Conservation (phyloP, 2,113 vertebrate species). For the Columba livia region DNA sequence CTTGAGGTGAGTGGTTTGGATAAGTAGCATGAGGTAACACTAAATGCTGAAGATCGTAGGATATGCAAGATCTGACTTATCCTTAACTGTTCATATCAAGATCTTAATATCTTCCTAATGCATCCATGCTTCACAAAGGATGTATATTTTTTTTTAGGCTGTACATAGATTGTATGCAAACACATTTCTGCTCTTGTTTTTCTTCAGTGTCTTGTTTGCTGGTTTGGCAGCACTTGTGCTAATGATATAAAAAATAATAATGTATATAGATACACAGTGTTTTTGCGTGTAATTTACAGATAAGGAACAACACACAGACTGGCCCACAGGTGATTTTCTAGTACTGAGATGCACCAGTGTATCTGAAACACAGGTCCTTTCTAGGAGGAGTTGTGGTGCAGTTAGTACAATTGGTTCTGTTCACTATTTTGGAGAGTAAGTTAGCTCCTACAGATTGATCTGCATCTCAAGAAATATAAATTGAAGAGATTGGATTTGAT, state of each 20-base stretch:
- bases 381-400: neutral
- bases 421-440: neutral
- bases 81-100: neutral
- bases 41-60: neutral
- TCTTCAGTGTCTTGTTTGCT: neutral
- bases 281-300: neutral
- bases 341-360: neutral
- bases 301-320: neutral
- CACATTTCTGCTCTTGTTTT: neutral
- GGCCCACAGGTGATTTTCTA: neutral
- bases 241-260: neutral
- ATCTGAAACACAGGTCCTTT: neutral
- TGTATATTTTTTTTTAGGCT: neutral
- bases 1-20: neutral
- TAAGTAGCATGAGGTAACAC: neutral
- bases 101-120: neutral
- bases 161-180: neutral
- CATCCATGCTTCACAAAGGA: neutral
- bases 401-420: neutral
- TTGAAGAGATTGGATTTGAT: neutral
- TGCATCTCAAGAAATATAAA: neutral
- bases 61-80: slow-evolving; percentile 32
- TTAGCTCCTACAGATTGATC: neutral
- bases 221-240: neutral
- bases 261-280: neutral